These are phyloP conservation scores for Halcyon badia DNA, from an alignment of 2,797 vertebrate genomes.

Conservation along the genomic window DNA sequence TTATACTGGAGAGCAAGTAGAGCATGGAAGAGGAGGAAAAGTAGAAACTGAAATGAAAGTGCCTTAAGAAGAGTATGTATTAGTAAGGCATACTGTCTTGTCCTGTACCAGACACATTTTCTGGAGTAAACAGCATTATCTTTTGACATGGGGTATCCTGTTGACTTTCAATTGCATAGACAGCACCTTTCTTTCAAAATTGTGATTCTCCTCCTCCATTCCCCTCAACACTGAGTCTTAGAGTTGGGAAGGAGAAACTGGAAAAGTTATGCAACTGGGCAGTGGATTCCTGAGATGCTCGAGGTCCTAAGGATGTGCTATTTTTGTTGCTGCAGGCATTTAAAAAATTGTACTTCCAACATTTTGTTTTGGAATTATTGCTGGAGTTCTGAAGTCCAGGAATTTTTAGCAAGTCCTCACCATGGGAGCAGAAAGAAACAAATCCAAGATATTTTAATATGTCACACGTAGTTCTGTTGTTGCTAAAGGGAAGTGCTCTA, in stretches of 20 bases:
- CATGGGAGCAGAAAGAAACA: slow-evolving; percentile 67
- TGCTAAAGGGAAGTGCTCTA: slow-evolving; percentile 51
- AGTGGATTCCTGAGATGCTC: slow-evolving; percentile 60
- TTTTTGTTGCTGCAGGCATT: slow-evolving; percentile 67
- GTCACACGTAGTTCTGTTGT: slow-evolving; percentile 9
- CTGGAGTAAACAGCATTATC: neutral
- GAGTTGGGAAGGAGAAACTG: slow-evolving; percentile 21
- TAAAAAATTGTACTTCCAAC: slow-evolving; percentile 68
- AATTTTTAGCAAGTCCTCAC: slow-evolving; percentile 71
- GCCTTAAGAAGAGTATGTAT: neutral
- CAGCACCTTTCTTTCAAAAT: neutral
- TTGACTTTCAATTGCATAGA: neutral
- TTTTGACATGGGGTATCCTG: fast-evolving
- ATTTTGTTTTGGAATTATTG: slow-evolving; percentile 66
- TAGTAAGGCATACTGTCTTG: neutral
- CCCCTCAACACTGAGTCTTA: neutral
- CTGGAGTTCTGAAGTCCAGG: slow-evolving; percentile 68
- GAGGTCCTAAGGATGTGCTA: slow-evolving; percentile 48
- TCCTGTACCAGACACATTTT: neutral
- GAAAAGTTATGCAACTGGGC: slow-evolving; percentile 27
- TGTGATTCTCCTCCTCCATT: neutral
- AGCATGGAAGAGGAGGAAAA: neutral
- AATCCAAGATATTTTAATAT: slow-evolving; percentile 58
- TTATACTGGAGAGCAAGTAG: neutral
- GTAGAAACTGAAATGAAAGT: neutral